A percentile compares a stretch with the other conserved stretches of the same genome.
These are phyloP conservation scores for Dasypolia templi DNA, from an alignment of 2,888 invertebrate species.

Conservation along the genomic window DNA sequence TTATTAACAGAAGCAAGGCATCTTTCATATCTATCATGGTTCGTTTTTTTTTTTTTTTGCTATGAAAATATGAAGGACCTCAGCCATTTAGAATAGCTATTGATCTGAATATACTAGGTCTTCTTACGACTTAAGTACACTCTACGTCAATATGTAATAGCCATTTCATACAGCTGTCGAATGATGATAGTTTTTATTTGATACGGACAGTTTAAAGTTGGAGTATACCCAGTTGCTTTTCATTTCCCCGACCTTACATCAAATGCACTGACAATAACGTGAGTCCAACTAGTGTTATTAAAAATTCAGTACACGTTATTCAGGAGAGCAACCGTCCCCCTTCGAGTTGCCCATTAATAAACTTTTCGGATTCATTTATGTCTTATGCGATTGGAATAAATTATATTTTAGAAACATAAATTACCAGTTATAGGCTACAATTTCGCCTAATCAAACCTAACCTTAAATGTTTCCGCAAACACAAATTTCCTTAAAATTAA, in stretches of 20 bases:
- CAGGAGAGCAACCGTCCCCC: slow-evolving; percentile 79
- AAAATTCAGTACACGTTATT: slow-evolving; percentile 78
- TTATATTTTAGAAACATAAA: slow-evolving; percentile 68
- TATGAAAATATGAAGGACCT: too few relatives aligned
- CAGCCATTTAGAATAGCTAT: too few relatives aligned
- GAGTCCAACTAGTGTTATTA: slow-evolving; percentile 59
- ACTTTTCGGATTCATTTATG: slow-evolving; percentile 82
- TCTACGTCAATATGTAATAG: too few relatives aligned
- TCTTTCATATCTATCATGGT: too few relatives aligned
- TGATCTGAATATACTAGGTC: too few relatives aligned
- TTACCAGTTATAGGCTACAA: slow-evolving; percentile 55
- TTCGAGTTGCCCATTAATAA: slow-evolving; percentile 81
- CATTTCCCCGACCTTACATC: not conserved
- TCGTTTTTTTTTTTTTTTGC: too few relatives aligned
- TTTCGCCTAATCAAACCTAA: slow-evolving; percentile 17
- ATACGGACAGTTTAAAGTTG: not conserved
- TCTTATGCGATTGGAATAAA: slow-evolving; percentile 79
- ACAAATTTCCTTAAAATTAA: not conserved
- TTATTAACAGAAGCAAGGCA: too few relatives aligned
- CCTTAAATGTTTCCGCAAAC: not conserved
- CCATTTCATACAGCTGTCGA: too few relatives aligned
- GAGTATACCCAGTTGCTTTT: too few relatives aligned
- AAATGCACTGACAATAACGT: slow-evolving; percentile 30
- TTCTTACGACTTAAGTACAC: too few relatives aligned
- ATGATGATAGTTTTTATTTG: not conserved